Evolutionary conservation across 2,888 invertebrate genomes (phyloP).

Genomic region (Sphinx pinastri): DNA sequence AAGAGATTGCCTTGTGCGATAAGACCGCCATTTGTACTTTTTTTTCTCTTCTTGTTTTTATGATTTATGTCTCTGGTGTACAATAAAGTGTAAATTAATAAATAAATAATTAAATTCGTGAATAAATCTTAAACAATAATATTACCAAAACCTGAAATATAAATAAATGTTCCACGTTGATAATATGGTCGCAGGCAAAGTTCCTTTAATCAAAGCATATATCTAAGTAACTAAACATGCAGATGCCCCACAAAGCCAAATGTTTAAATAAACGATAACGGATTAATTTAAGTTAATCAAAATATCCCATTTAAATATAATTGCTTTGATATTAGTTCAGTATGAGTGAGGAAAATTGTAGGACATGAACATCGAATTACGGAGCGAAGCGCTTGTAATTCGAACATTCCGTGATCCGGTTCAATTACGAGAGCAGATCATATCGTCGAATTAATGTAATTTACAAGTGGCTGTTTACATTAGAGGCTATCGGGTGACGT

Average conservation of each 20-base stretch:
- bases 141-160: neutral
- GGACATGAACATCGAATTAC: slow-evolving; percentile 33
- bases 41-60: no score
- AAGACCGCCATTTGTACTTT: no score
- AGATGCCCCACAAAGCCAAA: neutral
- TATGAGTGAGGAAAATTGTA: slow-evolving; percentile 4
- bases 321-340: slow-evolving; percentile 13
- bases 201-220: neutral
- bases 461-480: slow-evolving; percentile 61
- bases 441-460: slow-evolving; percentile 66
- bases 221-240: slow-evolving; percentile 4
- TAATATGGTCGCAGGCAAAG: neutral
- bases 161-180: no score
- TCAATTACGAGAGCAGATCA: slow-evolving; percentile 62
- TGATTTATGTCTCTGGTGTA: no score
- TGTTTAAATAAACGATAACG: slow-evolving; percentile 15
- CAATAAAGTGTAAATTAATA: no score
- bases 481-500: slow-evolving; percentile 57
- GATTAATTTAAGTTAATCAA: slow-evolving; percentile 7
- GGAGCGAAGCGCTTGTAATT: slow-evolving; percentile 43
- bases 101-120: no score
- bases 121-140: no score
- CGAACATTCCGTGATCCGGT: slow-evolving; percentile 53
- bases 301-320: slow-evolving; percentile 10
- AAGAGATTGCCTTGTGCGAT: no score